phyloP scores from a whole-genome alignment of 92 coral and sea anemone species.

The Phenganax subtilis region DNA sequence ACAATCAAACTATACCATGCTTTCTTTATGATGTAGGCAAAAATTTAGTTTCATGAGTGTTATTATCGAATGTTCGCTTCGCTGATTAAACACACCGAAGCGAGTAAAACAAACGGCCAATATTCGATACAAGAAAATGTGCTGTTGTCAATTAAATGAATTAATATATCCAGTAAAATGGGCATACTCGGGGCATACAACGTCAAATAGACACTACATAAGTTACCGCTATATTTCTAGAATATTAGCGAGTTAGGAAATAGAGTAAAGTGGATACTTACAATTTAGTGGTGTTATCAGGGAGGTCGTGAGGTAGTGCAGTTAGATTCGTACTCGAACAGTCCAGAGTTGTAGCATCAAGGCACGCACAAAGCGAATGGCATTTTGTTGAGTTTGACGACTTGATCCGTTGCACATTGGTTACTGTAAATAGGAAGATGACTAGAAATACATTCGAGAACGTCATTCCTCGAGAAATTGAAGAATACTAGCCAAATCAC shows the following conservation, averaged over 20 bases:
- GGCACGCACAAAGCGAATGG: slow-evolving; percentile 17
- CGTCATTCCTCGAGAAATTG: background rate
- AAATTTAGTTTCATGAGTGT: background rate
- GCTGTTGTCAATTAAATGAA: background rate
- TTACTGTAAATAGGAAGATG: slow-evolving; percentile 6
- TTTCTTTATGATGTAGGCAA: background rate
- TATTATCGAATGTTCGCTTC: background rate
- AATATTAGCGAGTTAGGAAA: background rate
- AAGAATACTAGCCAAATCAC: background rate
- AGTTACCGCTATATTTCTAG: background rate
- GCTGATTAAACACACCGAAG: slow-evolving; percentile 12
- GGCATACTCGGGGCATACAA: background rate
- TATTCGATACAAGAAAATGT: background rate
- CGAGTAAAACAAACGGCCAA: slow-evolving; percentile 1
- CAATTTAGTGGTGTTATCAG: background rate
- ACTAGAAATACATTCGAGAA: background rate
- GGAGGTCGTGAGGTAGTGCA: slow-evolving; percentile 21
- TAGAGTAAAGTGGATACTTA: background rate
- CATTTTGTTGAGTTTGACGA: slow-evolving; percentile 30
- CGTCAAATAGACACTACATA: background rate
- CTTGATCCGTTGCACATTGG: slow-evolving; percentile 9
- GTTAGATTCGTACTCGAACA: slow-evolving; percentile 21
- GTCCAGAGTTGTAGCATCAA: slow-evolving; percentile 1
- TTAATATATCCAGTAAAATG: background rate
- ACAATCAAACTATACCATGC: background rate